A percentile compares a stretch with the other conserved stretches of the same genome.
Conservation (phyloP, 1,140 invertebrate genomes). For the Drosophila kikkawai region DNA sequence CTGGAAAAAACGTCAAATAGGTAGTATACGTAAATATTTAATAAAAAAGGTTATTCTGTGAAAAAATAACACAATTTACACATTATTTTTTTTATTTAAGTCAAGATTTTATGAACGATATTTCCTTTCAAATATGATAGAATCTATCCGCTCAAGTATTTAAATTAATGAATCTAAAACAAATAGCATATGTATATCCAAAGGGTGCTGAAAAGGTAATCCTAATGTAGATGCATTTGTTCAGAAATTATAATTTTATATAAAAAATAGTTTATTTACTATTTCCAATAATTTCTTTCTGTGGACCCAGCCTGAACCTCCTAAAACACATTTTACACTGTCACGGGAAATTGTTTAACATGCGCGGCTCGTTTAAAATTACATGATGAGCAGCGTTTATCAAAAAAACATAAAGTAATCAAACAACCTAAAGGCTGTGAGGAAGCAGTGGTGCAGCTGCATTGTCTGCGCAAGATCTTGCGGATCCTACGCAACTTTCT, state of each 20-base stretch:
- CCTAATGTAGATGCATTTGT: neutral
- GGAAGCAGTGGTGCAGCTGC: conserved; percentile 18
- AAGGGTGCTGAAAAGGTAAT: neutral
- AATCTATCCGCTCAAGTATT: too few relatives aligned
- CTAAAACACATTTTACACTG: conserved; percentile 70
- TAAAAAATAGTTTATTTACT: neutral
- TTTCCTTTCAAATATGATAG: too few relatives aligned
- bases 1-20: neutral
- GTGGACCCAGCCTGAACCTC: neutral
- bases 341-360: conserved; percentile 83
- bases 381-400: conserved; percentile 81
- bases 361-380: conserved; percentile 80
- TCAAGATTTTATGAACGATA: too few relatives aligned
- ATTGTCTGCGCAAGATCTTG: conserved; percentile 43
- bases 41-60: neutral
- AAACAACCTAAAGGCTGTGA: conserved; percentile 27
- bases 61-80: neutral
- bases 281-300: neutral
- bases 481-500: conserved; percentile 72
- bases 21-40: neutral
- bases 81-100: too few relatives aligned
- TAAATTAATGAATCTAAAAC: too few relatives aligned
- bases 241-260: neutral
- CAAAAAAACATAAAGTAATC: conserved; percentile 59
- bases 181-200: neutral